Evolutionary conservation across 2,113 vertebrate genomes (phyloP).

Genomic region (Pelodiscus sinensis): DNA sequence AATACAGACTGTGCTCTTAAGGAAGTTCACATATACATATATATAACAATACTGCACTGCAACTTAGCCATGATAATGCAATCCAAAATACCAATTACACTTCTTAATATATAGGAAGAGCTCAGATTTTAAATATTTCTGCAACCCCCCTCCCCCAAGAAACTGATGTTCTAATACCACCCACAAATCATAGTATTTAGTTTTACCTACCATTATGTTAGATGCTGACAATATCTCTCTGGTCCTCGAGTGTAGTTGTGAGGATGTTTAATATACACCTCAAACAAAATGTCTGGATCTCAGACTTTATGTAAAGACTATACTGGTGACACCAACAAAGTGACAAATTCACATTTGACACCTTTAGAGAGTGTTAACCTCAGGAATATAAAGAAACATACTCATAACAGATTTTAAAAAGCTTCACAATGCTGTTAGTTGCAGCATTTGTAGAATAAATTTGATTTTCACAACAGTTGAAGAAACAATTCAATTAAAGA

Average conservation of each 20-base stretch:
- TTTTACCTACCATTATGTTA: neutral
- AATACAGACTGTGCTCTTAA: neutral
- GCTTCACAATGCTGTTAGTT: neutral
- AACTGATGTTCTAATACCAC: neutral
- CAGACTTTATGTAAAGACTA: neutral
- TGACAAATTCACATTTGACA: neutral
- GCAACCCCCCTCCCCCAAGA: too few relatives aligned
- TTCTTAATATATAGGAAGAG: neutral
- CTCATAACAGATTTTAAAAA: neutral
- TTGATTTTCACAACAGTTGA: slow-evolving; percentile 19
- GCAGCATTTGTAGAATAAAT: neutral
- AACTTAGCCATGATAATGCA: neutral
- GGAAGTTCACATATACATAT: neutral
- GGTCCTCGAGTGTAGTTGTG: accelerated
- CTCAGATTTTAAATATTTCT: neutral
- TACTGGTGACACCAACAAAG: neutral
- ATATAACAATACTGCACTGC: neutral
- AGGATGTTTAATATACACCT: neutral
- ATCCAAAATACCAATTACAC: neutral
- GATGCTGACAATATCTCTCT: neutral
- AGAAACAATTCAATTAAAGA: slow-evolving; percentile 18
- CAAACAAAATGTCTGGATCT: neutral
- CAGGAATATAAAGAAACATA: neutral
- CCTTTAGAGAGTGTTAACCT: neutral
- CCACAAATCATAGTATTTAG: neutral